These are phyloP conservation scores for Scartelaos histophorus DNA, from an alignment of 2,113 vertebrate species.

Conservation along the genomic window DNA sequence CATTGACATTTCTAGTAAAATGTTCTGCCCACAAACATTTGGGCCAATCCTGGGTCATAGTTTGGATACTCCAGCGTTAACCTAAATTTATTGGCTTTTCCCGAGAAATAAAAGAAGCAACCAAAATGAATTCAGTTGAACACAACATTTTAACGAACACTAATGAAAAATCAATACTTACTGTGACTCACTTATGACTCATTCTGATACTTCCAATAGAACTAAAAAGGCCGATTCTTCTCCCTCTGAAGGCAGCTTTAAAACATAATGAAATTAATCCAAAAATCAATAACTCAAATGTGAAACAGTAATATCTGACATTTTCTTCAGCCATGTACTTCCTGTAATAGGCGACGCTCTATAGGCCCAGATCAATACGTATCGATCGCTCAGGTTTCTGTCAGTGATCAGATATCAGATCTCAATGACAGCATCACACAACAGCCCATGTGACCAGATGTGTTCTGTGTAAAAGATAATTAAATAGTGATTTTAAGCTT, in stretches of 20 bases:
- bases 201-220: not conserved
- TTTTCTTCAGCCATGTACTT: conserved; percentile 20
- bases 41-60: too few relatives aligned
- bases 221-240: not conserved
- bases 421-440: not conserved
- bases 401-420: conserved; percentile 9
- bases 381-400: not conserved
- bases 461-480: not conserved
- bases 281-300: conserved; percentile 3
- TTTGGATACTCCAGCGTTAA: too few relatives aligned
- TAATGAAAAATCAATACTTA: not conserved
- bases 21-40: too few relatives aligned
- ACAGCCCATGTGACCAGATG: not conserved
- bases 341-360: conserved; percentile 12
- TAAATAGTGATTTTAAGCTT: too few relatives aligned
- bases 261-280: not conserved
- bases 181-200: not conserved
- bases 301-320: not conserved
- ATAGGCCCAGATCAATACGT: not conserved
- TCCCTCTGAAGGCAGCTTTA: not conserved
- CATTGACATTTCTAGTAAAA: too few relatives aligned
- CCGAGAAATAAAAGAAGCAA: too few relatives aligned
- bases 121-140: not conserved
- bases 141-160: not conserved
- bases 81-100: too few relatives aligned